Percentiles rank a stretch among this genome's conserved stretches.
Conservation (phyloP, 2,797 vertebrate genomes). For the Luscinia luscinia region DNA sequence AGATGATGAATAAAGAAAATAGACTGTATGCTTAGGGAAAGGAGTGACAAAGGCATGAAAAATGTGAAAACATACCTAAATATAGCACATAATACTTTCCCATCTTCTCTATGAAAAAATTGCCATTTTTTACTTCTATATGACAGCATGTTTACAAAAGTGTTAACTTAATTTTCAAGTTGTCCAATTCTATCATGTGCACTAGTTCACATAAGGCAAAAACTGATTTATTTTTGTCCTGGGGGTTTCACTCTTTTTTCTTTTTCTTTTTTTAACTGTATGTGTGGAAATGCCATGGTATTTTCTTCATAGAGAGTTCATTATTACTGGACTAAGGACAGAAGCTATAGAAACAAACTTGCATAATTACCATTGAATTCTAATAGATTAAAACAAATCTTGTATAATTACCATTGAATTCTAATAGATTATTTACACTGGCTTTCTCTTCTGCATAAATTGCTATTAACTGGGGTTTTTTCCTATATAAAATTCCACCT, state of each 20-base stretch:
- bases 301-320: not conserved
- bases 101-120: not conserved
- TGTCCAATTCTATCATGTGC: not conserved
- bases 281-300: not conserved
- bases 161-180: conserved; percentile 18
- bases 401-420: not conserved
- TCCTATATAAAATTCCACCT: not conserved
- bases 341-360: not conserved
- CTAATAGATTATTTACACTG: not conserved
- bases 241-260: not conserved
- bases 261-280: not conserved
- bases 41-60: not conserved
- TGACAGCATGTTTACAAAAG: not conserved
- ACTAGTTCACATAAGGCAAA: not conserved
- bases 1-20: conserved; percentile 2
- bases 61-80: conserved; percentile 9
- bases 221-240: not conserved
- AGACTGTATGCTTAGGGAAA: not conserved
- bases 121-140: not conserved
- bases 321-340: not conserved
- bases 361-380: not conserved
- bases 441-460: not conserved
- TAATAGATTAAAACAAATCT: not conserved
- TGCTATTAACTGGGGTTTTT: fast-evolving
- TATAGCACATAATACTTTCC: not conserved